A percentile compares a stretch with the other conserved stretches of the same genome.
phyloP scores from a whole-genome alignment of 2,113 vertebrate species.

The Anhinga rufa region DNA sequence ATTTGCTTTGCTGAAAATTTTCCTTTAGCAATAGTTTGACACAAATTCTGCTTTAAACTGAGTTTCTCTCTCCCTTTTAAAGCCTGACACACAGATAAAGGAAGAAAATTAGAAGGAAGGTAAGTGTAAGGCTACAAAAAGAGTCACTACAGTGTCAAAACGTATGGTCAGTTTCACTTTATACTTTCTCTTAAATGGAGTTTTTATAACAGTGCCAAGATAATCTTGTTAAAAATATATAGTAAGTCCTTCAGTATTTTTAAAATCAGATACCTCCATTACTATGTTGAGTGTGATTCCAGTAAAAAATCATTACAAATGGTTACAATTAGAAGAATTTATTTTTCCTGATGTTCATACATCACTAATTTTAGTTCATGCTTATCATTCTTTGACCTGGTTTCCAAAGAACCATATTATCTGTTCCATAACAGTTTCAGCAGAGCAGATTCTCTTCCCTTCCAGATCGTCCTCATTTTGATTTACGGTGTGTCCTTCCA shows the following conservation, averaged over 20 bases:
- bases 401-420: not conserved
- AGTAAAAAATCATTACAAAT: not conserved
- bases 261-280: not conserved
- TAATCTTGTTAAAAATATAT: not conserved
- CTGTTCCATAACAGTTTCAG: not conserved
- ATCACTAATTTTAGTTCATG: not conserved
- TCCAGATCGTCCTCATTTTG: slow-evolving; percentile 11
- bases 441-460: not conserved
- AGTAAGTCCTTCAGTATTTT: not conserved
- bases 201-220: not conserved
- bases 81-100: not conserved
- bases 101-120: not conserved
- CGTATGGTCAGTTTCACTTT: not conserved
- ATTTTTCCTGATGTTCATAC: not conserved
- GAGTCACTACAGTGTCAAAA: not conserved
- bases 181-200: not conserved
- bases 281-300: not conserved
- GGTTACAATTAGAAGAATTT: not conserved
- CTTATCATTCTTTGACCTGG: not conserved
- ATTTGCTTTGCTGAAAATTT: not conserved
- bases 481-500: slow-evolving; percentile 9
- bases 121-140: not conserved
- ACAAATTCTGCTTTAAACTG: not conserved
- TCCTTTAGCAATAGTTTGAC: not conserved
- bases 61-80: not conserved